Base-by-base conservation (phyloP, 2,113 vertebrate genomes). In the Phylloscopus trochilus region DNA sequence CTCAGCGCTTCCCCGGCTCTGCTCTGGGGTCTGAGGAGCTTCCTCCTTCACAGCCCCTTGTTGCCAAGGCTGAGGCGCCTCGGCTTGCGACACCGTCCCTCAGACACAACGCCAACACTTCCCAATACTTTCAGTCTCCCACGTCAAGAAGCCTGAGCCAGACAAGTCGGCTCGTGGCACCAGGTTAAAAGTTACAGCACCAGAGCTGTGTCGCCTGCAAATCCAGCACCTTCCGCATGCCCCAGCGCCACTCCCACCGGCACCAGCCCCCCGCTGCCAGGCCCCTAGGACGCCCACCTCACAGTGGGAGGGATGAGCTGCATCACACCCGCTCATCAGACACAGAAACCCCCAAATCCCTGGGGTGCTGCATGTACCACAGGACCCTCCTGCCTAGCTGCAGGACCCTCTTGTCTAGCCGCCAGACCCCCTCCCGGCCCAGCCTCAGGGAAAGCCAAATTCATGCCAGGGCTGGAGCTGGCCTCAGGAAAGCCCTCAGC, bases 221-320 rank as follows among this genome's bases (percentile, higher is more conserved):
- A n/a, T n/a, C 13, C 4, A 67, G 58, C 8, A 10, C 56, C 41
- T 35, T 27, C 10, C 0, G 0, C 0, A 1, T 1, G 3, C 26
- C 43, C 75, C 59, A 26, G 66, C 0, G 0, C 37, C 0, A 1
- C 7, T 62, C 58, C 43, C 55, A 49, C 20, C 0, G 0, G 41
- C 70, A 41, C n/a, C 62, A 27, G 41, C 24, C 78, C 33, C 20
- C 7, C 53, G 8, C 26, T n/a, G 69, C 74, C 64, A 7, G 3
- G 73, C 2, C 4, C 46, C 74, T 67, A 26, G 47, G 44, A 64
- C 3, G 1, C 39, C 53, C 5, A 1, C 63, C 82, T 60, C 2
- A n/a, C 69, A 14, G 55, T 0, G 0, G 15, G 21, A 66, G 28
- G 37, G 49, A 24, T 0, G 4, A 53, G 63, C 86, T 17, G 24